phyloP scores from a whole-genome alignment of 2,113 vertebrate species.

The Sceloporus undulatus region DNA sequence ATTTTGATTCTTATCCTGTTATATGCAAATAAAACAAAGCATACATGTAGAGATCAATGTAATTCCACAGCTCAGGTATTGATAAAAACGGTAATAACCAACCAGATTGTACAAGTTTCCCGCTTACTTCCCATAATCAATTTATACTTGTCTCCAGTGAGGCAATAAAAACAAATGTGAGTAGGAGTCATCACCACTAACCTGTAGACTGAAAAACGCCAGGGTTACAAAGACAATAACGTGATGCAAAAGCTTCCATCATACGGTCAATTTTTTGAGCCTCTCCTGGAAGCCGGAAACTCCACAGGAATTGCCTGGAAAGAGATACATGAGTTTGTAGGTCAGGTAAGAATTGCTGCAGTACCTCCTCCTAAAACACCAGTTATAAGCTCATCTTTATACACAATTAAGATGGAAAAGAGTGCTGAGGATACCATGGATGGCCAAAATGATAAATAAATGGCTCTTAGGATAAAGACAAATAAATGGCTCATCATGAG shows the following conservation, averaged over 20 bases:
- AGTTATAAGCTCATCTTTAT: neutral
- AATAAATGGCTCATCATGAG: too few species aligned
- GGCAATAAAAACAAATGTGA: neutral
- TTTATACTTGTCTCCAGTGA: neutral
- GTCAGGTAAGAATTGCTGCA: constrained; percentile 1
- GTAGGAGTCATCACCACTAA: constrained; percentile 67
- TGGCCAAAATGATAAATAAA: too few species aligned
- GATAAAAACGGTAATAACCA: neutral
- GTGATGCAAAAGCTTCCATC: constrained; percentile 97
- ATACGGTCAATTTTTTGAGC: constrained; percentile 98
- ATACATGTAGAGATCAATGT: too few species aligned
- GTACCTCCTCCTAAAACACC: neutral
- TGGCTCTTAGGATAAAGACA: too few species aligned
- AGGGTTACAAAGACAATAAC: constrained; percentile 97
- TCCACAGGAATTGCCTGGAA: constrained; percentile 96
- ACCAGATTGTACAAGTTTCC: neutral
- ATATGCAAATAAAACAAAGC: too few species aligned
- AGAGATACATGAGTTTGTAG: neutral
- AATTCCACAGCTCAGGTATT: neutral
- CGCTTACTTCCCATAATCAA: neutral
- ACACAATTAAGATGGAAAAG: too few species aligned
- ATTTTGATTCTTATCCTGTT: neutral
- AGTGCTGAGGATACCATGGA: too few species aligned
- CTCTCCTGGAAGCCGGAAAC: constrained; percentile 95
- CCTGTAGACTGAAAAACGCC: constrained; percentile 99